A percentile compares a stretch with the other conserved stretches of the same genome.
phyloP scores from a whole-genome alignment of 2,113 vertebrate species.

The Actenoides hombroni region DNA sequence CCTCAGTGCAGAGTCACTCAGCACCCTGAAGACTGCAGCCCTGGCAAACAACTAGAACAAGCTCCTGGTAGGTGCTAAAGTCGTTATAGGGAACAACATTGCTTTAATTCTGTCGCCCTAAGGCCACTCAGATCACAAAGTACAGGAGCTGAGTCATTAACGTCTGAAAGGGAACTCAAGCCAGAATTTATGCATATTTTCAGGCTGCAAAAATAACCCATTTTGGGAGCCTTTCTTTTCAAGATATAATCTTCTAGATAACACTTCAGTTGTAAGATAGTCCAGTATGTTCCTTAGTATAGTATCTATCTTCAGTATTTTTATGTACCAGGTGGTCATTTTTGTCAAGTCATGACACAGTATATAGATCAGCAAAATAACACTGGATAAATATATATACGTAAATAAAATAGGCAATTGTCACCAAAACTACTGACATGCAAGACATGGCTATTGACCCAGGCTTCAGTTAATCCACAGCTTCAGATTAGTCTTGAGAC shows the following conservation, averaged over 20 bases:
- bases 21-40: background rate
- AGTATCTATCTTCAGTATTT: background rate
- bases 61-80: background rate
- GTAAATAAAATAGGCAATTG: background rate
- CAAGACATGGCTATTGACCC: background rate
- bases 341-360: background rate
- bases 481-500: background rate
- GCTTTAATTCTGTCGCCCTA: background rate
- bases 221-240: background rate
- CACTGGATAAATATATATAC: background rate
- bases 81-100: background rate
- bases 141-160: background rate
- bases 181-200: conserved; percentile 18
- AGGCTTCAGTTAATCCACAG: background rate
- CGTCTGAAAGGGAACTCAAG: background rate
- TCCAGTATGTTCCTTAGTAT: background rate
- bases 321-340: background rate
- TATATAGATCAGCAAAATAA: background rate
- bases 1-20: background rate
- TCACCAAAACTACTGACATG: background rate
- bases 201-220: background rate
- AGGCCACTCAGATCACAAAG: background rate
- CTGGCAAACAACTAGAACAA: background rate
- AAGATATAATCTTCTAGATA: background rate
- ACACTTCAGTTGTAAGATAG: background rate